Conservation (phyloP, 2,888 invertebrate species). For the Thalpophila matura region DNA sequence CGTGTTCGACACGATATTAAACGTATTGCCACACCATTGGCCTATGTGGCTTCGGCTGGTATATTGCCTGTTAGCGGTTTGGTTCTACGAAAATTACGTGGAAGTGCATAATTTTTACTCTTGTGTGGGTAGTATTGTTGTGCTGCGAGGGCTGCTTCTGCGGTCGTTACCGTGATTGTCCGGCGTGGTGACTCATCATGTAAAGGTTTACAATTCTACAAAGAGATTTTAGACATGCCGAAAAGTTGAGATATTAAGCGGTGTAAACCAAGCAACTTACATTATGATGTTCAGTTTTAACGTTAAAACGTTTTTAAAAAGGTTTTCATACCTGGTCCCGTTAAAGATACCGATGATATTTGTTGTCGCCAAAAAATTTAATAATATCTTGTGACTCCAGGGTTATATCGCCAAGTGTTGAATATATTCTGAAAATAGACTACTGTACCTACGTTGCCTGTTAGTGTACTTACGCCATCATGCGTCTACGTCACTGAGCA, state of each 20-base stretch:
- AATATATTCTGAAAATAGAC: too few relatives aligned
- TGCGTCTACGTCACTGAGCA: too few relatives aligned
- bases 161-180: conserved; percentile 41
- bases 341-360: too few relatives aligned
- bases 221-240: background rate
- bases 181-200: conserved; percentile 14
- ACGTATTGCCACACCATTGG: conserved; percentile 28
- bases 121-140: conserved; percentile 27
- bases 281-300: too few relatives aligned
- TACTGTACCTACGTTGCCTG: too few relatives aligned
- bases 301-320: too few relatives aligned
- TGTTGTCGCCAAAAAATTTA: too few relatives aligned
- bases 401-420: too few relatives aligned
- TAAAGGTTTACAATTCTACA: background rate
- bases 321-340: too few relatives aligned
- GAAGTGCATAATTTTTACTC: conserved; percentile 50
- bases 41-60: conserved; percentile 34
- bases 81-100: conserved; percentile 46
- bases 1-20: conserved; percentile 33
- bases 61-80: conserved; percentile 50
- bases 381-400: too few relatives aligned
- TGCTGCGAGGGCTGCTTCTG: conserved; percentile 27
- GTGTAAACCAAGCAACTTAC: too few relatives aligned
- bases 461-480: too few relatives aligned
- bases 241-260: background rate